Percentiles rank a stretch among this genome's conserved stretches.
These are phyloP conservation scores for Chloroceryle inda DNA, from an alignment of 2,797 vertebrate species.

Conservation along the genomic window DNA sequence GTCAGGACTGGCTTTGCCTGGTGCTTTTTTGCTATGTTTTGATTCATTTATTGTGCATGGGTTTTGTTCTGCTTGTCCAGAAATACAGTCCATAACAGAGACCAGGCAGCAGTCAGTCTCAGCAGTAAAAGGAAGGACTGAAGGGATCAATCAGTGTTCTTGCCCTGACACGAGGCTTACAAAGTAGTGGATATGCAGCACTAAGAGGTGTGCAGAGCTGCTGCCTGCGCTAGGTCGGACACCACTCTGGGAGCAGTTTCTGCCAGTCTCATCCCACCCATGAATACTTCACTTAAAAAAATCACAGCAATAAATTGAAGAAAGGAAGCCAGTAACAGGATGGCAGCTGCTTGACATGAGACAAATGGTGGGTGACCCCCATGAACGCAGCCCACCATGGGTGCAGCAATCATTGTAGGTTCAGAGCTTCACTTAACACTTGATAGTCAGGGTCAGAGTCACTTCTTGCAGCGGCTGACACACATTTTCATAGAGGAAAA, in stretches of 20 bases:
- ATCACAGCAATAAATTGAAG: background rate
- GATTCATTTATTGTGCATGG: background rate
- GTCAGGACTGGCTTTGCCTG: background rate
- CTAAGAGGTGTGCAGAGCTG: background rate
- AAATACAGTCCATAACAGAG: background rate
- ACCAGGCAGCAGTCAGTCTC: background rate
- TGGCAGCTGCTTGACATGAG: background rate
- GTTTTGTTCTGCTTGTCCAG: background rate
- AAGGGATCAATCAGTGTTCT: background rate
- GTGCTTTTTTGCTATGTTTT: background rate
- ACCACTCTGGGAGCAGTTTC: background rate
- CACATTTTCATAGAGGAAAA: background rate
- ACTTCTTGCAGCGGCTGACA: background rate
- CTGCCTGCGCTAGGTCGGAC: background rate
- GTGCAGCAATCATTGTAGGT: fast-evolving
- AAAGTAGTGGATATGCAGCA: fast-evolving
- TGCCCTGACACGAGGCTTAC: background rate
- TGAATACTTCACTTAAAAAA: background rate
- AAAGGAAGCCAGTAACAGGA: background rate
- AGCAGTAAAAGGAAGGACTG: background rate
- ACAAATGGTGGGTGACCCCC: background rate
- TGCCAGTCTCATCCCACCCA: background rate
- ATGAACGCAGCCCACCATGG: fast-evolving
- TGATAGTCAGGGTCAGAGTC: background rate
- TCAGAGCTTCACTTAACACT: background rate